phyloP scores from a whole-genome alignment of 2,113 vertebrate species.

The Ammodytes dubius region DNA sequence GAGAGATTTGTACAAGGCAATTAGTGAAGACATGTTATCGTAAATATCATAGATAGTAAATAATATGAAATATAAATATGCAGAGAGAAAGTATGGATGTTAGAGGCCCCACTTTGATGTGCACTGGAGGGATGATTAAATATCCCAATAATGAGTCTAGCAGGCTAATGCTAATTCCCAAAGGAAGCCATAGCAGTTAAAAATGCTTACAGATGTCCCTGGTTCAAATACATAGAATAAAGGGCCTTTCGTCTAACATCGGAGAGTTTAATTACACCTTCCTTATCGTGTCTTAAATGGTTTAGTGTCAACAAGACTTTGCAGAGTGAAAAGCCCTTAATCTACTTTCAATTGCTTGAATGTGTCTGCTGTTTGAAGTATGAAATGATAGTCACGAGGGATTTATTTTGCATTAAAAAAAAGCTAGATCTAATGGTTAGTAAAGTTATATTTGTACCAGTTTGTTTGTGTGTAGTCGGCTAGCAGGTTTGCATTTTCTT shows the following conservation, averaged over 20 bases:
- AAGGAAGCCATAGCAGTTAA: constrained; percentile 11
- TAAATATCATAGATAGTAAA: no score
- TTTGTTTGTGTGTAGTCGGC: constrained; percentile 14
- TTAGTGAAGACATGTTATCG: background rate
- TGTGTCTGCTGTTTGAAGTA: background rate
- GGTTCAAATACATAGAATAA: constrained; percentile 1
- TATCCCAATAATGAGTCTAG: constrained; percentile 4
- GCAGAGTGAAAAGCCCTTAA: background rate
- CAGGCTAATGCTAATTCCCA: constrained; percentile 34
- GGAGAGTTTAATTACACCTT: constrained; percentile 1
- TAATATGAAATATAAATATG: constrained; percentile 5
- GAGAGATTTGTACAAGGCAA: background rate
- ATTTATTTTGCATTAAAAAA: constrained; percentile 25
- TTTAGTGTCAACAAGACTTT: constrained; percentile 8
- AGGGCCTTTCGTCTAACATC: constrained; percentile 9
- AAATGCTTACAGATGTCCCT: background rate
- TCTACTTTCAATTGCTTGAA: constrained; percentile 17
- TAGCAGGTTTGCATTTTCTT: background rate
- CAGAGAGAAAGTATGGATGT: constrained; percentile 3
- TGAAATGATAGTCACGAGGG: background rate
- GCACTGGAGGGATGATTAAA: background rate
- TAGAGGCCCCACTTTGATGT: constrained; percentile 29
- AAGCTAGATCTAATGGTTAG: background rate
- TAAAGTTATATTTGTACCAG: constrained; percentile 6
- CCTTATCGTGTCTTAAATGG: constrained; percentile 20